Base-by-base conservation (phyloP, 2,113 vertebrate genomes). In the Aptenodytes patagonicus region DNA sequence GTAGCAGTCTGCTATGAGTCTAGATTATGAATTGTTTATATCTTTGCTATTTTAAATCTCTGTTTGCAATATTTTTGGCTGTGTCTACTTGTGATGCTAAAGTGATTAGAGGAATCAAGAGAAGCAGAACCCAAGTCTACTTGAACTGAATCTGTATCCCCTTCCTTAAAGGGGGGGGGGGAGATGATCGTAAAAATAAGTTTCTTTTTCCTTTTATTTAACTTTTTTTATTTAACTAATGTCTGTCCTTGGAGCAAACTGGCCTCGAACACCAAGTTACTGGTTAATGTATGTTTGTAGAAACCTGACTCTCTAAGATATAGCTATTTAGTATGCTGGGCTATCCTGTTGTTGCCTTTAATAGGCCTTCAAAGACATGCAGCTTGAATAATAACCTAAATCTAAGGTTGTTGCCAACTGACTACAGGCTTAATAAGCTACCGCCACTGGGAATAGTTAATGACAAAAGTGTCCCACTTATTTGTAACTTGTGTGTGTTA, bases 171-270 rank as follows among this genome's bases (percentile, higher is more conserved):
- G 2, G 3, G 13, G 4, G 1, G 7, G 3, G 6, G 6, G 11
- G 3, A 40, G 12, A 17, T 24, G 2, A 38, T 32, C 0, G 7
- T 47, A 26, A 54, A 38, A 58, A 34, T 14, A 3, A 12, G 0
- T 11, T 46, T 2, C 7, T 82, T 36, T 72, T 9, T 7, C 6
- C 1, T 49, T n/a, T 16, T 29, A 3, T 24, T 36, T 40, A 0
- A 29, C 40, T 14, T 34, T 28, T 26, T 26, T 58, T 22, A 5
- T 46, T 77, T 58, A 34, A 8, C 4, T 89, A 24, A 19, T 68
- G 0, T 21, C 10, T 92, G 13, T 29, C 6, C 9, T 87, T 64
- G 9, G 17, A 55, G 7, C 7, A 64, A 64, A 40, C 2, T 47
- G 9, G 9, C 9, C 31, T 71, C 5, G 7, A 83, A 21, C 5